These are phyloP conservation scores for Tetropium fuscum DNA, from an alignment of 2,888 invertebrate species.

Conservation along the genomic window DNA sequence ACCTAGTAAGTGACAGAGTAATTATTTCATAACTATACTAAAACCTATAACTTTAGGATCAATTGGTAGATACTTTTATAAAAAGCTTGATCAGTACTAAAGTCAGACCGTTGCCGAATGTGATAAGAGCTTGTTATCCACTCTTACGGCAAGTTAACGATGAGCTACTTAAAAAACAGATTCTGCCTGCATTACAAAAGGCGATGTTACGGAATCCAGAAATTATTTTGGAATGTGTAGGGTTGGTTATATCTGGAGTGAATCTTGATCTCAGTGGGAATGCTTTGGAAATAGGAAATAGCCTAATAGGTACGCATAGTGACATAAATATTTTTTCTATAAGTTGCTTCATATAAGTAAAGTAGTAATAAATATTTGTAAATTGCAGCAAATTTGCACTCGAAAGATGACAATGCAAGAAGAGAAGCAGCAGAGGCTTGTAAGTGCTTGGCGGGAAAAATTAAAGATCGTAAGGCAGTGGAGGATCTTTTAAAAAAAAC, in stretches of 20 bases:
- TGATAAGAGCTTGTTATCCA: slow-evolving; percentile 76
- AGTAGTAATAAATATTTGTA: slow-evolving; percentile 12
- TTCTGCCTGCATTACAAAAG: slow-evolving; percentile 90
- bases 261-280: slow-evolving; percentile 83
- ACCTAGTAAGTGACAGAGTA: slow-evolving; percentile 68
- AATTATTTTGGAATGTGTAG: slow-evolving; percentile 85
- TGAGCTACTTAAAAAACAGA: slow-evolving; percentile 77
- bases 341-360: slow-evolving; percentile 4
- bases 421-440: slow-evolving; percentile 81
- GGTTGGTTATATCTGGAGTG: slow-evolving; percentile 78
- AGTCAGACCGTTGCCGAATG: slow-evolving; percentile 76
- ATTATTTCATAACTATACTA: neutral
- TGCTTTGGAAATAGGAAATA: slow-evolving; percentile 83
- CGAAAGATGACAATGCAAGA: slow-evolving; percentile 85
- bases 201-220: slow-evolving; percentile 95
- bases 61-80: slow-evolving; percentile 77
- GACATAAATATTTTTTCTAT: slow-evolving; percentile 1
- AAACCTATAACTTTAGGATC: slow-evolving; percentile 66
- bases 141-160: slow-evolving; percentile 74
- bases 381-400: slow-evolving; percentile 80
- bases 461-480: slow-evolving; percentile 75
- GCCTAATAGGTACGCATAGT: slow-evolving; percentile 74
- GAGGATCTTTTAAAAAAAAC: slow-evolving; percentile 76
- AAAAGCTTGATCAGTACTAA: slow-evolving; percentile 85
- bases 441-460: slow-evolving; percentile 77